phyloP scores from a whole-genome alignment of 2,888 invertebrate genomes.

The Limnephilus marmoratus region DNA sequence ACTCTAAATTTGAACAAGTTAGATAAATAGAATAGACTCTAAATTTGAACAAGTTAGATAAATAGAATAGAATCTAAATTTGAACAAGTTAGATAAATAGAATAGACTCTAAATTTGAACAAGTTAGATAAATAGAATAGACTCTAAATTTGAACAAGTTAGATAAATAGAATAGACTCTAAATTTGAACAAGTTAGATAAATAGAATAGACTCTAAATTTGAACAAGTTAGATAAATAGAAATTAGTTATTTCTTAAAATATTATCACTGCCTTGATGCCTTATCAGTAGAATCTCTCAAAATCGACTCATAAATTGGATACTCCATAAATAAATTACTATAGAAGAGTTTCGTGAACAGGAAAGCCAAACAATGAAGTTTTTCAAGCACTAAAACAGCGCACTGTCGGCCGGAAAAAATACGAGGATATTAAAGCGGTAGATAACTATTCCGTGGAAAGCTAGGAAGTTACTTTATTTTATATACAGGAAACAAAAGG shows the following conservation, averaged over 20 bases:
- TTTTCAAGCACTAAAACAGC: background rate
- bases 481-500: background rate
- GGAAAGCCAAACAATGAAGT: background rate
- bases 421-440: background rate
- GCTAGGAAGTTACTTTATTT: background rate
- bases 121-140: no score
- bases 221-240: no score
- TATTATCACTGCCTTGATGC: background rate
- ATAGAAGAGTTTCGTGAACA: background rate
- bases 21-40: no score
- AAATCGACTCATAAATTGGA: background rate
- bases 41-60: no score
- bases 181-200: no score
- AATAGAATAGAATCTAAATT: no score
- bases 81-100: no score
- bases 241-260: background rate
- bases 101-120: no score
- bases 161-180: no score
- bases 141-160: no score
- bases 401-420: background rate
- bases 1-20: no score
- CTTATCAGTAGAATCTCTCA: background rate
- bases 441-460: background rate
- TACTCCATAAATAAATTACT: background rate
- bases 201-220: no score